Evolutionary conservation across 2,113 vertebrate genomes (phyloP).

Genomic region (Stigmatopora nigra): DNA sequence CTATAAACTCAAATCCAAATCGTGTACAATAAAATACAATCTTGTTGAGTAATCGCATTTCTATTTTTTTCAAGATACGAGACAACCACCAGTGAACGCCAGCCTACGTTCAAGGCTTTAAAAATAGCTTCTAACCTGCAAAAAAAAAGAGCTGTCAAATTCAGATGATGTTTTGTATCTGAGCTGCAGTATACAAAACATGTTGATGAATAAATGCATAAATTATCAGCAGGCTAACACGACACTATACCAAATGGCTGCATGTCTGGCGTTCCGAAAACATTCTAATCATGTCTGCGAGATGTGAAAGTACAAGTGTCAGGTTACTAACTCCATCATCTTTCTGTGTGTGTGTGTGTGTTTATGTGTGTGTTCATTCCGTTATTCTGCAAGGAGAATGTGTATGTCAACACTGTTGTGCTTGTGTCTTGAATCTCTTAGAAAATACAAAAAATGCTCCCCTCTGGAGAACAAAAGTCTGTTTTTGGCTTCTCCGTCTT

Average conservation of each 20-base stretch:
- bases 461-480: slow-evolving; percentile 34
- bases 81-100: neutral
- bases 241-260: neutral
- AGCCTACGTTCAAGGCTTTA: neutral
- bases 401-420: slow-evolving; percentile 48
- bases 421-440: slow-evolving; percentile 8
- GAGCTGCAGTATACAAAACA: neutral
- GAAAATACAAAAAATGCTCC: slow-evolving; percentile 23
- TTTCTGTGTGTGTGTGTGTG: slow-evolving; percentile 13
- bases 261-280: slow-evolving; percentile 21
- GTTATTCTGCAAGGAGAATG: slow-evolving; percentile 40
- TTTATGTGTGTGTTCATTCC: slow-evolving; percentile 10
- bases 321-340: slow-evolving; percentile 33
- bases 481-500: slow-evolving; percentile 50
- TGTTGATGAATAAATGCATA: slow-evolving; percentile 9
- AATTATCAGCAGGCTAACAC: neutral
- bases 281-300: slow-evolving; percentile 28
- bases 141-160: neutral
- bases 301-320: slow-evolving; percentile 23
- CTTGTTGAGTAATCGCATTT: neutral
- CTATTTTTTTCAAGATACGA: neutral
- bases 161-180: neutral
- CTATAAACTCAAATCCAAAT: slow-evolving; percentile 1
- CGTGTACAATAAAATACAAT: neutral
- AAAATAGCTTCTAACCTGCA: neutral